These are phyloP conservation scores for Sciurus carolinensis DNA, from an alignment of 2,797 vertebrate genomes.

Conservation along the genomic window DNA sequence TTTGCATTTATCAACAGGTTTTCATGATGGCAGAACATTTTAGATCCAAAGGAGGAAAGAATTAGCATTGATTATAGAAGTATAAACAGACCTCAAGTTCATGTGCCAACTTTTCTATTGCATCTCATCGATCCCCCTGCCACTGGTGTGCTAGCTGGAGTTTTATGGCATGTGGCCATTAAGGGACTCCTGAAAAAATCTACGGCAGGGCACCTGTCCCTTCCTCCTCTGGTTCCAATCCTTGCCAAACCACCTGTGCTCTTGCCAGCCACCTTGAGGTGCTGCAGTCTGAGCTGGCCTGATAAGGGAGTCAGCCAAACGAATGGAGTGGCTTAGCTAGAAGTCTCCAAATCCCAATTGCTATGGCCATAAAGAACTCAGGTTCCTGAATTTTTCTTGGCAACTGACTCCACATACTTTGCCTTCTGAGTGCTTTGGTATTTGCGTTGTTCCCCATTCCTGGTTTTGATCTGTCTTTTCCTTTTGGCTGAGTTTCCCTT, in stretches of 20 bases:
- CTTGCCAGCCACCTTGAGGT: constrained; percentile 46
- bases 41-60: constrained; percentile 40
- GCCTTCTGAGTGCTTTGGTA: constrained; percentile 41
- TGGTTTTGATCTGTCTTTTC: constrained; percentile 63
- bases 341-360: constrained; percentile 47
- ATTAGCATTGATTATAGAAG: constrained; percentile 19
- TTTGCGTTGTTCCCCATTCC: constrained; percentile 27
- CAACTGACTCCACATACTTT: constrained; percentile 47
- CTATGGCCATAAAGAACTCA: constrained; percentile 45
- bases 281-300: constrained; percentile 18
- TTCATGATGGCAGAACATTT: constrained; percentile 6
- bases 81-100: constrained; percentile 42
- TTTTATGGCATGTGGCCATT: constrained; percentile 26
- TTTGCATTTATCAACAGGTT: constrained; percentile 62
- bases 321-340: neutral
- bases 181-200: constrained; percentile 12
- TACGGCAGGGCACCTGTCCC: constrained; percentile 25
- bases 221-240: constrained; percentile 37
- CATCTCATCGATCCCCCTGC: neutral
- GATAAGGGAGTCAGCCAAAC: constrained; percentile 45
- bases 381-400: constrained; percentile 68
- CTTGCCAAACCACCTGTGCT: constrained; percentile 30
- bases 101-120: constrained; percentile 17
- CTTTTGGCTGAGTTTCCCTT: constrained; percentile 47
- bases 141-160: neutral